Base-by-base conservation (phyloP, 2,888 invertebrate species). In the Acheta domesticus region DNA sequence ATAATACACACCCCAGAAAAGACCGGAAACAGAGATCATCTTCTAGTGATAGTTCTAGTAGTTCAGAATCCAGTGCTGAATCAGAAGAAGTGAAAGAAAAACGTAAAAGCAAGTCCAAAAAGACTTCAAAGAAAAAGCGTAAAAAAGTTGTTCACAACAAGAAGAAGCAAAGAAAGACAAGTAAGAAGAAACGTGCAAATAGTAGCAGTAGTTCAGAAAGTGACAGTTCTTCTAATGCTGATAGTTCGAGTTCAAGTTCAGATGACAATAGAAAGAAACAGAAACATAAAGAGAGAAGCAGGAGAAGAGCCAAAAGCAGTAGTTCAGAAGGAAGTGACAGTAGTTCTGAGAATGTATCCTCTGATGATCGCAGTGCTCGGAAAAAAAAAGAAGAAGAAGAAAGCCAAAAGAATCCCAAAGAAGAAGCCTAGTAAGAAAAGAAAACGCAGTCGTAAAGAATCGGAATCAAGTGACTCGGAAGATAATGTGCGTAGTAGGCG, bases 371-470 rank as follows among this genome's bases (percentile, higher is more conserved):
- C 62, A 62, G 16, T 62, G 62, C n/a, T 62, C 2, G 62, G n/a
- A 62, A 76, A 79, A 80, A n/a, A 80, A 79, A 82, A 79, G 50
- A 79, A 78, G 36, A 50, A 79, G 77, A 74, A 78, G 74, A 79
- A 77, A 74, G 79, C 76, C 77, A 80, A 73, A 76, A 81, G 78
- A 75, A 75, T 75, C 77, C 23, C 48, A 50, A 81, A 81, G 73
- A 81, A 80, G 77, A 81, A 81, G 79, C 80, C 81, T 12, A 80
- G 78, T 16, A 77, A 81, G 78, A 79, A 79, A 50, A 80, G 48
- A 49, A 79, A 79, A 23, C 81, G 79, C 78, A 80, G 78, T 12
- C 48, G 36, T 75, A 74, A 23, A 79, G 76, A 49, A 79, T 77
- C 74, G 20, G 79, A 75, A 48, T 21, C 76, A 50, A 79, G 62